phyloP scores from a whole-genome alignment of 2,113 vertebrate species.

The Xiphorhynchus elegans region DNA sequence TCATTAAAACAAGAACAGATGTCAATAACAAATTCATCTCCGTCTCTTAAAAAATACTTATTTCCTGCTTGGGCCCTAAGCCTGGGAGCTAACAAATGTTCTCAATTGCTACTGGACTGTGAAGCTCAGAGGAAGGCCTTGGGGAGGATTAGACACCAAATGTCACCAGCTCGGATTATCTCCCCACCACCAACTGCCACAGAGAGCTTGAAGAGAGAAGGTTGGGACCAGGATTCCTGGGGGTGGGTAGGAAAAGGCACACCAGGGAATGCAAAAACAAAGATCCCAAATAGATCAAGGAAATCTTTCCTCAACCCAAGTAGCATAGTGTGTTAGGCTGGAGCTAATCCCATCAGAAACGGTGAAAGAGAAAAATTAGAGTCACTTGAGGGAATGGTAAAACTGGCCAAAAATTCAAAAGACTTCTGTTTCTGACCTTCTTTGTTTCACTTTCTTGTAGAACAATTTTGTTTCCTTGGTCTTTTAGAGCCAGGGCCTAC shows the following conservation, averaged over 20 bases:
- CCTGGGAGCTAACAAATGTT: conserved; percentile 25
- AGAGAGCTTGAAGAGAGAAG: not conserved
- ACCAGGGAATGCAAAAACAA: not conserved
- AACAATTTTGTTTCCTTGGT: not conserved
- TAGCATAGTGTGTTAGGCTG: not conserved
- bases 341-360: not conserved
- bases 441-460: not conserved
- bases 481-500: not conserved
- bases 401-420: not conserved
- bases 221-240: not conserved
- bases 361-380: not conserved
- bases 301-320: not conserved
- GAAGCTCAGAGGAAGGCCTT: not conserved
- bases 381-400: not conserved
- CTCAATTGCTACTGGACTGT: not conserved
- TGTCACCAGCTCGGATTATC: not conserved
- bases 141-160: not conserved
- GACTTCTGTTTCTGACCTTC: not conserved
- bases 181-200: not conserved
- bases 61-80: conserved; percentile 2
- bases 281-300: not conserved
- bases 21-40: not conserved
- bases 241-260: not conserved
- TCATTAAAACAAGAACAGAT: conserved; percentile 37
- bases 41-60: conserved; percentile 9